Percentiles rank a stretch among this genome's conserved stretches.
These are phyloP conservation scores for Pocillopora grandis DNA, from an alignment of 92 coral and sea anemone genomes.

Conservation along the genomic window DNA sequence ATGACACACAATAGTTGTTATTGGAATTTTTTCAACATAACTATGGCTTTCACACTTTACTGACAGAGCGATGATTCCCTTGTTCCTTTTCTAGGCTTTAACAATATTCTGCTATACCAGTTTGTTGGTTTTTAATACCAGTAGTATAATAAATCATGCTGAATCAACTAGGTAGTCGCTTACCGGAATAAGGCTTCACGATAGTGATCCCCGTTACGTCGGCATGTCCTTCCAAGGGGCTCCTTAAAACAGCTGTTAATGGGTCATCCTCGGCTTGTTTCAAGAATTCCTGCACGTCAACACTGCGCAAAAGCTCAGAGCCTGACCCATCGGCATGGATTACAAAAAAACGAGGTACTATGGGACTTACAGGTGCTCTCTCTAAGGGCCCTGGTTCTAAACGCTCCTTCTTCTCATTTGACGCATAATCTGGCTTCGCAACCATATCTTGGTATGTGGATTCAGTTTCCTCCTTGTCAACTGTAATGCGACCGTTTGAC, in stretches of 20 bases:
- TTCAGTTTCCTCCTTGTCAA: slow-evolving; percentile 36
- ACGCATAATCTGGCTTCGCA: slow-evolving; percentile 8
- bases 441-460: not conserved
- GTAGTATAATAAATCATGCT: not conserved
- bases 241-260: slow-evolving; percentile 80
- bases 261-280: slow-evolving; percentile 81
- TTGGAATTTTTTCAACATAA: too few relatives aligned
- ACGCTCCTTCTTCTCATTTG: not conserved
- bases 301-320: slow-evolving; percentile 83
- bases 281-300: slow-evolving; percentile 80
- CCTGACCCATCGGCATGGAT: slow-evolving; percentile 95
- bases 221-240: slow-evolving; percentile 89
- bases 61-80: too few relatives aligned
- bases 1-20: too few relatives aligned
- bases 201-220: slow-evolving; percentile 87
- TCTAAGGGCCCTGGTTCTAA: slow-evolving; percentile 33
- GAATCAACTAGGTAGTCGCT: not conserved
- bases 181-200: slow-evolving; percentile 89
- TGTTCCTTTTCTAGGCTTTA: too few relatives aligned
- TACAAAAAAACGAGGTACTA: slow-evolving; percentile 75
- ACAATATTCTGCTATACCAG: not conserved
- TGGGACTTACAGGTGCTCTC: slow-evolving; percentile 42
- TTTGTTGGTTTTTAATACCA: not conserved
- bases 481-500: slow-evolving; percentile 72
- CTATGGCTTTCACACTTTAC: too few relatives aligned